These are phyloP conservation scores for Notamacropus eugenii DNA, from an alignment of 2,797 vertebrate species.

Conservation along the genomic window DNA sequence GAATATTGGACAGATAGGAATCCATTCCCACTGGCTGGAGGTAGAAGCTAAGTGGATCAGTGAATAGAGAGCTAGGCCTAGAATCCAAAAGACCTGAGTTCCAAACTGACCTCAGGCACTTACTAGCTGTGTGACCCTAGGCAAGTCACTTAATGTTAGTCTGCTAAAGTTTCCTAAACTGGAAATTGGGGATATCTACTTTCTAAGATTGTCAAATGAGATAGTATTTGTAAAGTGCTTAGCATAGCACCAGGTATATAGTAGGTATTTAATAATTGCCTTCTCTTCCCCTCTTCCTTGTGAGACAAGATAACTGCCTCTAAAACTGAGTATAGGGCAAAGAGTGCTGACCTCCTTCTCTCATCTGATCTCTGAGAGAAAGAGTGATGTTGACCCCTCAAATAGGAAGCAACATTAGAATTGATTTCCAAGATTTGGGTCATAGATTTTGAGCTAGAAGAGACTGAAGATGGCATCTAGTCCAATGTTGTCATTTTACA, in stretches of 20 bases:
- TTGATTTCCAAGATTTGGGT: neutral
- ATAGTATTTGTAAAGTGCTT: neutral
- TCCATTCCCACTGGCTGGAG: neutral
- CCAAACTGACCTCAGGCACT: neutral
- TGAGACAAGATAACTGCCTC: neutral
- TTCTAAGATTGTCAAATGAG: neutral
- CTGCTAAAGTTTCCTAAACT: neutral
- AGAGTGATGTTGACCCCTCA: neutral
- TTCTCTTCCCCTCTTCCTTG: neutral
- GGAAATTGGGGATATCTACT: neutral
- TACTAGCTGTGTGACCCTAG: neutral
- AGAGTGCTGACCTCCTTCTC: neutral
- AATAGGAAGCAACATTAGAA: neutral
- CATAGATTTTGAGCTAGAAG: neutral
- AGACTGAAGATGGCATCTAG: neutral
- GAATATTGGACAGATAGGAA: neutral
- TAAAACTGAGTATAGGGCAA: neutral
- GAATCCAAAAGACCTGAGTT: neutral
- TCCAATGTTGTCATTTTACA: neutral
- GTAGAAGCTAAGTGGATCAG: neutral
- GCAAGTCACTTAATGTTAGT: neutral
- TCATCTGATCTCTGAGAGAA: neutral
- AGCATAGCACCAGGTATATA: neutral
- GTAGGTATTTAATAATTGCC: neutral
- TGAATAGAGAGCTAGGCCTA: neutral